Conservation (phyloP, 2,113 vertebrate species). For the Gnathonemus echidnorhynchus region DNA sequence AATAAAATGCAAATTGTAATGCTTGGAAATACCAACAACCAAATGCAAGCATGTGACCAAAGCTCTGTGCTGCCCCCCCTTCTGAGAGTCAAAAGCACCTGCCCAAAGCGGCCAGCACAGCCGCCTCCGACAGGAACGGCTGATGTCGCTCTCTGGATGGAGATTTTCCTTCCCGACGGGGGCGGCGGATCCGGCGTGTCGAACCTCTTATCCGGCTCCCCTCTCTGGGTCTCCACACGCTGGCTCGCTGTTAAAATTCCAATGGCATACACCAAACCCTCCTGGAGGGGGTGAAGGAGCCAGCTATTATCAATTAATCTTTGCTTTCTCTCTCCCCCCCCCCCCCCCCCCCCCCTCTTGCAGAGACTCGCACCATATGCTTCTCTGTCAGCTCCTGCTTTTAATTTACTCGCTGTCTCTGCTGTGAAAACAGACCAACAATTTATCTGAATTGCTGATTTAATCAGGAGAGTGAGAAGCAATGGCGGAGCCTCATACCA, state of each 20-base stretch:
- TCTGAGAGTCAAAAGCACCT: not conserved
- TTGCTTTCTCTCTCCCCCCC: conserved; percentile 43
- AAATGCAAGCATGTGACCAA: not conserved
- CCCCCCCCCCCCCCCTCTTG: conserved; percentile 47
- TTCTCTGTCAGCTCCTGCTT: conserved; percentile 65
- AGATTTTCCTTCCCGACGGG: conserved; percentile 44
- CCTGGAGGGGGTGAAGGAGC: conserved; percentile 63
- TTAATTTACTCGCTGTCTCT: conserved; percentile 67
- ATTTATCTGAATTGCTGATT: conserved; percentile 63
- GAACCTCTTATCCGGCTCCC: conserved; percentile 44
- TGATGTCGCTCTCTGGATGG: conserved; percentile 39
- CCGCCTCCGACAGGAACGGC: not conserved
- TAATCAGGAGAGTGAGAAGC: conserved; percentile 49
- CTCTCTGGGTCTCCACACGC: conserved; percentile 52
- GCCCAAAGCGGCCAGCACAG: not conserved
- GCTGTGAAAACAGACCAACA: conserved; percentile 63
- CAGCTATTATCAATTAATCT: conserved; percentile 69
- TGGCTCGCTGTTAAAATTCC: conserved; percentile 57
- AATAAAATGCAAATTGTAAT: not conserved
- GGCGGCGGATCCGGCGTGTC: conserved; percentile 42
- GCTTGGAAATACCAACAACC: not conserved
- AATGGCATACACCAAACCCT: conserved; percentile 42
- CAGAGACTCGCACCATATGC: conserved; percentile 64
- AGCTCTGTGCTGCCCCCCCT: not conserved
- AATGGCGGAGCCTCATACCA: conserved; percentile 22